Evolutionary conservation across 2,888 invertebrate genomes (phyloP), one percentile per base, ranked within the genome.

Genomic region (Synergus laeviventris): DNA sequence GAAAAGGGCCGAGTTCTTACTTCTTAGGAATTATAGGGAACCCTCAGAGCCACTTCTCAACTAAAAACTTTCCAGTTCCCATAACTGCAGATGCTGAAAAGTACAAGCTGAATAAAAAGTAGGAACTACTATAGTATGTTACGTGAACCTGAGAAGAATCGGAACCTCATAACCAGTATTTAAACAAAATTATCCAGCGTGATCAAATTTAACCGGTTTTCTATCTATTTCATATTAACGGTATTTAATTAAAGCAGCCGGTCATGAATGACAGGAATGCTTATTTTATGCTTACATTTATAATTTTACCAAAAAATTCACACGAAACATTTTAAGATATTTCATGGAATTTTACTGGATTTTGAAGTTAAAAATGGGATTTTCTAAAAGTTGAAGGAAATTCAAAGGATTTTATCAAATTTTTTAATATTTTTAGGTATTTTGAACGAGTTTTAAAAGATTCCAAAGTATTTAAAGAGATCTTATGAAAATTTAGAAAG

Each of bases 181-280:
- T 14, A n/a, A 62, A 62, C 11, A 7, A 62, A 16, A 36, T 18
- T 18, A 2, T 39, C 62, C 11, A 42, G 64, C 21, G 42, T 16
- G 24, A 42, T 62, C 21, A 21, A 18, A n/a, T 38, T 45, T 16
- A 16, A 66, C 66, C 66, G 66, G 66, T 66, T 66, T 66, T 31
- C 24, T 45, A 66, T 66, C 45, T 14, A 45, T 66, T 39, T 31
- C 14, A 45, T 16, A 45, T 66, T 66, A 66, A 66, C 66, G 66
- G 66, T 66, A 66, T 42, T 45, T 45, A 24, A 45, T 45, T 24
- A 66, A 24, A 59, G 59, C 45, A 24, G 24, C 66, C 24, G 12
- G 24, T 24, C 39, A 21, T 24, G 18, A 16, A 24, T 21, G 42
- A 66, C 66, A 45, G 8, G 24, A 45, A 66, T 54, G n/a, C 11